phyloP scores from a whole-genome alignment of 1,140 invertebrate genomes.

The Dolichoris vasculosae region DNA sequence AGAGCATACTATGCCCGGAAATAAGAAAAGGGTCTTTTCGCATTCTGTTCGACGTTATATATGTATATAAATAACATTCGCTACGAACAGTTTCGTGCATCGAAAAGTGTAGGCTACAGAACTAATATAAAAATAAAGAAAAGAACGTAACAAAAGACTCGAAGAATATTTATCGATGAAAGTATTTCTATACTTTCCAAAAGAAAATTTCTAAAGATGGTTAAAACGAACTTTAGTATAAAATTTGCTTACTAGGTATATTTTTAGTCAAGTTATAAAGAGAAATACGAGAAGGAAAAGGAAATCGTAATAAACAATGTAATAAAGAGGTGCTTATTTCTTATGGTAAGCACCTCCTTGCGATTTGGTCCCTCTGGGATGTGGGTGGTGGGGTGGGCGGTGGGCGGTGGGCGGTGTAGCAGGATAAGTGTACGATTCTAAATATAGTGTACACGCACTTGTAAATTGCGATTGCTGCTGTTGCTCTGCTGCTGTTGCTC shows the following conservation, averaged over 20 bases:
- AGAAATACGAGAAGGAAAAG: background rate
- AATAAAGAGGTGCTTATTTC: slow-evolving; percentile 1
- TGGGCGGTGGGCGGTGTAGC: background rate
- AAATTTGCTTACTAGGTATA: background rate
- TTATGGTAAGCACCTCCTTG: background rate
- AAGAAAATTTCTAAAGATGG: no score
- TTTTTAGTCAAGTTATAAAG: background rate
- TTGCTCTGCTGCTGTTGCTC: background rate
- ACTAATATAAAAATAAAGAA: background rate
- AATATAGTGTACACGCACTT: background rate
- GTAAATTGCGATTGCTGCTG: background rate
- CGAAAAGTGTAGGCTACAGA: background rate
- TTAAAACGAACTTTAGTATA: background rate
- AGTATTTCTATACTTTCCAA: background rate
- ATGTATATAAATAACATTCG: background rate
- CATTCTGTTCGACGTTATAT: background rate
- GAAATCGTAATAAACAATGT: background rate
- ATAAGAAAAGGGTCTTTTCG: background rate
- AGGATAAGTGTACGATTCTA: background rate
- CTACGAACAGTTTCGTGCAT: background rate
- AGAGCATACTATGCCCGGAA: background rate
- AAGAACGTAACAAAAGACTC: background rate
- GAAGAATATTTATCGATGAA: background rate
- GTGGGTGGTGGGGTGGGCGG: background rate
- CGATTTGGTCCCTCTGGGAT: background rate